phyloP scores from a whole-genome alignment of 1,140 invertebrate genomes.

The Brachionus rubens region DNA sequence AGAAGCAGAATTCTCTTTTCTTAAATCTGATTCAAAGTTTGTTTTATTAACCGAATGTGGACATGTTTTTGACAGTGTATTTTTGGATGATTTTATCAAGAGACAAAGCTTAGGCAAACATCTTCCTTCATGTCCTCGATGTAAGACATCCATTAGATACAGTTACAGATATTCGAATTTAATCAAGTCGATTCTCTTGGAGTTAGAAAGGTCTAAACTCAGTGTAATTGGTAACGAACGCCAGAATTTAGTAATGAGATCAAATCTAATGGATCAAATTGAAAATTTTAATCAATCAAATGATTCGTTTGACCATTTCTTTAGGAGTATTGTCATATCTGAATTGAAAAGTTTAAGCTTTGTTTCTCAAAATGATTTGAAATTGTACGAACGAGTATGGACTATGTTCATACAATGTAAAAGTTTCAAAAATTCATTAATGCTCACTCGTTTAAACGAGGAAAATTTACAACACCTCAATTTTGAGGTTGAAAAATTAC shows the following conservation, averaged over 20 bases:
- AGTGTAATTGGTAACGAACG: not conserved
- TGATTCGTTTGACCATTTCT: not conserved
- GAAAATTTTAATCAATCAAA: not conserved
- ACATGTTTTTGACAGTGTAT: conserved; percentile 65
- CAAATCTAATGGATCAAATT: not conserved
- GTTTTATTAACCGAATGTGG: conserved; percentile 67
- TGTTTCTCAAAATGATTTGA: too few relatives aligned
- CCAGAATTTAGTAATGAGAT: not conserved
- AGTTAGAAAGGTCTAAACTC: not conserved
- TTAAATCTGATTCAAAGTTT: conserved; percentile 58
- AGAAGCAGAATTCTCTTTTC: conserved; percentile 62
- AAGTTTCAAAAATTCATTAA: too few relatives aligned
- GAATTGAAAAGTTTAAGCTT: not conserved
- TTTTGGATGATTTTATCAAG: conserved; percentile 63
- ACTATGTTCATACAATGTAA: too few relatives aligned
- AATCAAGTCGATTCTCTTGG: not conserved
- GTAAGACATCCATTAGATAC: conserved; percentile 66
- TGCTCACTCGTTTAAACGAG: too few relatives aligned
- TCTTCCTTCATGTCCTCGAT: conserved; percentile 66
- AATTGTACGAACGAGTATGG: too few relatives aligned
- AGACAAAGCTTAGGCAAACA: conserved; percentile 52
- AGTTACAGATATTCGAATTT: conserved; percentile 55
- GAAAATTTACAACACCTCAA: too few relatives aligned
- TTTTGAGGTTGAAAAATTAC: too few relatives aligned
- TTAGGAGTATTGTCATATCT: not conserved